Conservation (phyloP, 2,888 invertebrate species). For the Xylota segnis region DNA sequence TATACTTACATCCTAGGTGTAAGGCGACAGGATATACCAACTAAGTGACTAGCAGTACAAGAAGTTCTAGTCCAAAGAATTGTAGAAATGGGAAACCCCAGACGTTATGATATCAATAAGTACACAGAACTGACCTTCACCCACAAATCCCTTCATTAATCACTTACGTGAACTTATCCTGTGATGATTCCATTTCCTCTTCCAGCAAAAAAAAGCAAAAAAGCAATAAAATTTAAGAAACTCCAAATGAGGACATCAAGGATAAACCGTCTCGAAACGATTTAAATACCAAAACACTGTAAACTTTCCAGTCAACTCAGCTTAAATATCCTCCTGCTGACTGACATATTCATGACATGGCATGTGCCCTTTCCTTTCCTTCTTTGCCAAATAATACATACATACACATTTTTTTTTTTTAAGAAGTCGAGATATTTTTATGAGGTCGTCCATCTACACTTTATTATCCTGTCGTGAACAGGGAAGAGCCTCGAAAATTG, state of each 20-base stretch:
- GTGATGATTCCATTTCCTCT: neutral
- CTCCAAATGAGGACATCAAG: neutral
- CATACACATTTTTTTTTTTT: neutral
- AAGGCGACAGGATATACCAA: too few species aligned
- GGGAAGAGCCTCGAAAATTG: constrained; percentile 36
- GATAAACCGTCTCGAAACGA: neutral
- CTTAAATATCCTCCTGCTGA: neutral
- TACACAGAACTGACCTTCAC: neutral
- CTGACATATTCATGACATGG: constrained; percentile 7
- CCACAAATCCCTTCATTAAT: neutral
- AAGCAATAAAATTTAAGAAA: neutral
- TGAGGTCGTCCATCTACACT: constrained; percentile 27
- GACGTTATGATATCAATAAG: too few species aligned
- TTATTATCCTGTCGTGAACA: constrained; percentile 20
- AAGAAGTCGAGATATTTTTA: neutral
- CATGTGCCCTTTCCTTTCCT: neutral
- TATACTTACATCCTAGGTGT: too few species aligned
- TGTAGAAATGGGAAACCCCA: too few species aligned
- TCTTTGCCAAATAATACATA: neutral
- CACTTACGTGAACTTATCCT: neutral
- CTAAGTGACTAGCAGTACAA: too few species aligned
- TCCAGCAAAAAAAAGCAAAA: neutral
- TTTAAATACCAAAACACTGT: neutral
- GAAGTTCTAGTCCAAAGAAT: too few species aligned
- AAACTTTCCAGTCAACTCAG: constrained; percentile 7